A percentile compares a stretch with the other conserved stretches of the same genome.
Conservation (phyloP, 2,797 vertebrate species). For the Onychomys leucogaster region DNA sequence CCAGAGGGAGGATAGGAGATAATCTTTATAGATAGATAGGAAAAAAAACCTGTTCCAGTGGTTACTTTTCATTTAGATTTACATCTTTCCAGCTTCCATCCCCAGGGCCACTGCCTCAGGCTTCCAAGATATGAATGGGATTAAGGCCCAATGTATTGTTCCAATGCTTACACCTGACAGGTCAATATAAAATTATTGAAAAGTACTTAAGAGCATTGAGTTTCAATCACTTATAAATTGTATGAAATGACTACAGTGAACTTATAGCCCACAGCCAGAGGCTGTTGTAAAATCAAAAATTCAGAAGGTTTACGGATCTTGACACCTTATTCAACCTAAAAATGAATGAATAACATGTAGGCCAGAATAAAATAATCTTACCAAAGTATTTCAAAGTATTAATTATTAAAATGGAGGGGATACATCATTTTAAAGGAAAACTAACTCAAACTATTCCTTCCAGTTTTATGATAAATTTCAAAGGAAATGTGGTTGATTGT, state of each 20-base stretch:
- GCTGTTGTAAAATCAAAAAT: slow-evolving; percentile 22
- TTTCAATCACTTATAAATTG: slow-evolving; percentile 43
- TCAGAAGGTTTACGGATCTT: slow-evolving; percentile 14
- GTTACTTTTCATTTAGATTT: not conserved
- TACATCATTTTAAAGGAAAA: slow-evolving; percentile 65
- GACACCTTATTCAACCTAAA: slow-evolving; percentile 35
- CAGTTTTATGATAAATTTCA: not conserved
- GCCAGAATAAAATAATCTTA: slow-evolving; percentile 21
- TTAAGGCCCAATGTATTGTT: not conserved
- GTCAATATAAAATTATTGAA: not conserved
- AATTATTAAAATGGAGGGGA: slow-evolving; percentile 30
- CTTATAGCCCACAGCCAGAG: slow-evolving; percentile 40
- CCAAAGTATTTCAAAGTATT: slow-evolving; percentile 49
- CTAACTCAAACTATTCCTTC: slow-evolving; percentile 34
- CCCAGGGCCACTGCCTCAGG: not conserved
- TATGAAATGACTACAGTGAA: not conserved
- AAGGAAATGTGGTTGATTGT: slow-evolving; percentile 77
- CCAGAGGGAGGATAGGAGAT: not conserved
- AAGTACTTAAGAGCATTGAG: slow-evolving; percentile 26
- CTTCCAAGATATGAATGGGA: not conserved
- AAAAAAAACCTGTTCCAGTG: not conserved
- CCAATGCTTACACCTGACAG: not conserved
- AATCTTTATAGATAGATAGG: not conserved
- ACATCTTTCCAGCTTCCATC: not conserved
- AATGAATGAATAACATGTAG: not conserved